These are phyloP conservation scores for Rhabdophis nuchalis DNA, from an alignment of 2,797 vertebrate genomes.

Conservation along the genomic window DNA sequence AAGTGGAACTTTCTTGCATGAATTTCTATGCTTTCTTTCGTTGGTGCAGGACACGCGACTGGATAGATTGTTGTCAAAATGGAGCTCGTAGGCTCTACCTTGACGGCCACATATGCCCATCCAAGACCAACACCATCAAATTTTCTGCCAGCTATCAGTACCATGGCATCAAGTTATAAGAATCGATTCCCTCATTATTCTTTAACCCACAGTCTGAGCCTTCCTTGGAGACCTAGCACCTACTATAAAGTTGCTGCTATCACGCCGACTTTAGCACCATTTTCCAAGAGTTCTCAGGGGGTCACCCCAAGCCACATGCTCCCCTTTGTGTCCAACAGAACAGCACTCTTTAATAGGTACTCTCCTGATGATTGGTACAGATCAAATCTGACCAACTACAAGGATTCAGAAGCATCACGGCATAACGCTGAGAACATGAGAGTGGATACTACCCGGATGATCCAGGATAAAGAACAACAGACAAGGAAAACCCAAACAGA, in stretches of 20 bases:
- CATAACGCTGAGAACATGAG: slow-evolving; percentile 85
- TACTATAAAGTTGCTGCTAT: slow-evolving; percentile 75
- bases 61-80: slow-evolving; percentile 59
- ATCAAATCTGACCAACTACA: slow-evolving; percentile 84
- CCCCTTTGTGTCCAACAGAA: slow-evolving; percentile 83
- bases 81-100: slow-evolving; percentile 82
- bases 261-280: slow-evolving; percentile 67
- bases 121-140: slow-evolving; percentile 74
- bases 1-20: neutral
- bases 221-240: slow-evolving; percentile 79
- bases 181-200: slow-evolving; percentile 69
- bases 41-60: slow-evolving; percentile 48
- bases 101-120: slow-evolving; percentile 75
- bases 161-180: slow-evolving; percentile 80
- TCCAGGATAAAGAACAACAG: slow-evolving; percentile 86
- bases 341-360: slow-evolving; percentile 76
- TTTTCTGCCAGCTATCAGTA: slow-evolving; percentile 85
- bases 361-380: slow-evolving; percentile 87
- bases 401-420: slow-evolving; percentile 80
- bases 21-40: neutral
- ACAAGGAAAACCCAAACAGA: slow-evolving; percentile 79
- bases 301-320: slow-evolving; percentile 73
- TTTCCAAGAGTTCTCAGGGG: slow-evolving; percentile 71
- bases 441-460: slow-evolving; percentile 79
- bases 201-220: slow-evolving; percentile 72